These are phyloP conservation scores for Gila robusta DNA, from an alignment of 2,797 vertebrate genomes.

Conservation along the genomic window DNA sequence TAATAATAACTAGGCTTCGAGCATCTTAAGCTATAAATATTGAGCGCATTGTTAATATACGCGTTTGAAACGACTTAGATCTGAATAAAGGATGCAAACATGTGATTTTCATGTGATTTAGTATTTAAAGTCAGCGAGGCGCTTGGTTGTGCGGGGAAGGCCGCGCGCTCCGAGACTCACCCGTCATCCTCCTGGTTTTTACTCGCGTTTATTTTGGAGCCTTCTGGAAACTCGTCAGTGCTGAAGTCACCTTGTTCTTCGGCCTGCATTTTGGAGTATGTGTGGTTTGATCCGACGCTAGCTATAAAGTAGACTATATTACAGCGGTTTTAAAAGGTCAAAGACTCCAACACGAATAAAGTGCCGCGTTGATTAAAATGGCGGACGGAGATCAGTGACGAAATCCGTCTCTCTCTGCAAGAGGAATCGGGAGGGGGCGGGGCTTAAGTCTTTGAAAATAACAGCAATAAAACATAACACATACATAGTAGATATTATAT, in stretches of 20 bases:
- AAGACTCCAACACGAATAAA: slow-evolving; percentile 46
- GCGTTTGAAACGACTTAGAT: background rate
- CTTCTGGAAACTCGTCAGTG: slow-evolving; percentile 85
- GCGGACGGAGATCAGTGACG: slow-evolving; percentile 54
- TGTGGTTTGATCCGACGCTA: background rate
- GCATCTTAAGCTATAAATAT: background rate
- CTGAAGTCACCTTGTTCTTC: slow-evolving; percentile 70
- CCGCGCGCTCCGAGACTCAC: slow-evolving; percentile 66
- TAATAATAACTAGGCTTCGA: background rate
- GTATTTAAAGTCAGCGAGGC: background rate
- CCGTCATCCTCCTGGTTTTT: slow-evolving; percentile 89
- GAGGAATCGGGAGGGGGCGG: slow-evolving; percentile 44
- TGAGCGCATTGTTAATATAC: too few relatives aligned
- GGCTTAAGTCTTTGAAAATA: background rate
- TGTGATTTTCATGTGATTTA: background rate
- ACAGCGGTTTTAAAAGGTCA: slow-evolving; percentile 23
- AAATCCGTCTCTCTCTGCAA: background rate
- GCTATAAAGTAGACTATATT: background rate
- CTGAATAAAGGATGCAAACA: accelerated
- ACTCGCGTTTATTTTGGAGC: slow-evolving; percentile 89
- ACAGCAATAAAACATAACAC: background rate
- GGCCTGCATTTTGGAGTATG: slow-evolving; percentile 61
- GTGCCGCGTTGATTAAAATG: slow-evolving; percentile 63
- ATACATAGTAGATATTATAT: background rate
- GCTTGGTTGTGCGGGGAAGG: background rate